Conservation (phyloP, 2,888 invertebrate species). For the Nezara viridula region DNA sequence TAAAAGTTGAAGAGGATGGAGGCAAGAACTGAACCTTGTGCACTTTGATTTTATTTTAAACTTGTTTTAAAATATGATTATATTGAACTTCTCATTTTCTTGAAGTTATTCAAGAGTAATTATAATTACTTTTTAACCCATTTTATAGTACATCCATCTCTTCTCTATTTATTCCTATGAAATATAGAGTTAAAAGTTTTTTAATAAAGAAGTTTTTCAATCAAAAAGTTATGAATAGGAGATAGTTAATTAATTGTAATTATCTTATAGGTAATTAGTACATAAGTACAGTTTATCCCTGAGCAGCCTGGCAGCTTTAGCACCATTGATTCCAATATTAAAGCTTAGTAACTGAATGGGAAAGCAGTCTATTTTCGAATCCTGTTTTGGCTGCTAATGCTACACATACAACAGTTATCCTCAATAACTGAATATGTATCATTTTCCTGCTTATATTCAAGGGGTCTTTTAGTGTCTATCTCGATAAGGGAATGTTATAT, state of each 20-base stretch:
- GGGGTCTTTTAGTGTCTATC: no score
- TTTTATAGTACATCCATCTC: not conserved
- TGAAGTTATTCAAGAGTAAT: no score
- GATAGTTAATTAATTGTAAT: not conserved
- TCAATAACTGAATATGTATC: not conserved
- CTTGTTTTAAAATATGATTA: no score
- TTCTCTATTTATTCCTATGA: not conserved
- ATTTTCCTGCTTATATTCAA: no score
- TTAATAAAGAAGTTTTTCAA: not conserved
- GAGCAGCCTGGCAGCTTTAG: not conserved
- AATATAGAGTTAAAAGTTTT: not conserved
- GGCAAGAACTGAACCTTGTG: no score
- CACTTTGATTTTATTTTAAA: no score
- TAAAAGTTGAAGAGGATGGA: no score
- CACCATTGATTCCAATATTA: not conserved
- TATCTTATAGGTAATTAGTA: not conserved
- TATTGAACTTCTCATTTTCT: no score
- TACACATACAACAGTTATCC: not conserved
- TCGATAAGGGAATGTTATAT: no score
- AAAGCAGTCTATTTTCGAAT: not conserved
- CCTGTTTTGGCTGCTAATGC: not conserved
- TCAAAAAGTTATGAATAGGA: not conserved
- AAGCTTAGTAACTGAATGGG: not conserved
- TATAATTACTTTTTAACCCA: no score
- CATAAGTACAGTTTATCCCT: rapidly evolving